A percentile compares a stretch with the other conserved stretches of the same genome.
These are phyloP conservation scores for Brachypteracias leptosomus DNA, from an alignment of 2,113 vertebrate genomes.

Conservation along the genomic window DNA sequence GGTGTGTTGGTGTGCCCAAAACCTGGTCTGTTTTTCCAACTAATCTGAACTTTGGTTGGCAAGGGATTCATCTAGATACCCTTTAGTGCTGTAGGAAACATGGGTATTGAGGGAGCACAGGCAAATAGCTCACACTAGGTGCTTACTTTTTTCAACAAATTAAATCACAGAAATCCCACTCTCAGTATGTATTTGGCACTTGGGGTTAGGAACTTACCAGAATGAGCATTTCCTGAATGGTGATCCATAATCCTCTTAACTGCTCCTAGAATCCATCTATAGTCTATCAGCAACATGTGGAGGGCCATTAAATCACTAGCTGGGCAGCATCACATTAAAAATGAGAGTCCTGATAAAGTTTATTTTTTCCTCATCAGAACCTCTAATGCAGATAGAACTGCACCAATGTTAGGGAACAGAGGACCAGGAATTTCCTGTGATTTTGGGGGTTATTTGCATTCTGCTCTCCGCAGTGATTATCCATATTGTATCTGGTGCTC, in stretches of 20 bases:
- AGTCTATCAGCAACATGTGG: neutral
- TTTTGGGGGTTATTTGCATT: neutral
- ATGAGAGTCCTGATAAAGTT: neutral
- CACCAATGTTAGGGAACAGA: neutral
- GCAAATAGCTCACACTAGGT: neutral
- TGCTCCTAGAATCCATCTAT: neutral
- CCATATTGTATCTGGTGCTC: neutral
- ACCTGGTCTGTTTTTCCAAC: neutral
- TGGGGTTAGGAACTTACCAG: neutral
- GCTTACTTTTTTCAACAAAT: neutral
- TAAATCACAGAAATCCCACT: neutral
- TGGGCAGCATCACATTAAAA: neutral
- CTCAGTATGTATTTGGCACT: neutral
- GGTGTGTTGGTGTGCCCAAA: neutral
- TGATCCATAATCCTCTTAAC: neutral
- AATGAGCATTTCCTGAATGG: neutral
- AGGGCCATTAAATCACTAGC: neutral
- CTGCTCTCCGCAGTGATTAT: neutral
- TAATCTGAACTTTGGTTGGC: neutral
- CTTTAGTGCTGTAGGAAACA: neutral
- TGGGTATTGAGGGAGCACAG: neutral
- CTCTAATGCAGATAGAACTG: neutral
- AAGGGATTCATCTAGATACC: neutral
- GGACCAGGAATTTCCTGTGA: neutral
- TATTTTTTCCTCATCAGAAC: neutral